Evolutionary conservation across 2,888 invertebrate genomes (phyloP).

Genomic region (Empis livida): DNA sequence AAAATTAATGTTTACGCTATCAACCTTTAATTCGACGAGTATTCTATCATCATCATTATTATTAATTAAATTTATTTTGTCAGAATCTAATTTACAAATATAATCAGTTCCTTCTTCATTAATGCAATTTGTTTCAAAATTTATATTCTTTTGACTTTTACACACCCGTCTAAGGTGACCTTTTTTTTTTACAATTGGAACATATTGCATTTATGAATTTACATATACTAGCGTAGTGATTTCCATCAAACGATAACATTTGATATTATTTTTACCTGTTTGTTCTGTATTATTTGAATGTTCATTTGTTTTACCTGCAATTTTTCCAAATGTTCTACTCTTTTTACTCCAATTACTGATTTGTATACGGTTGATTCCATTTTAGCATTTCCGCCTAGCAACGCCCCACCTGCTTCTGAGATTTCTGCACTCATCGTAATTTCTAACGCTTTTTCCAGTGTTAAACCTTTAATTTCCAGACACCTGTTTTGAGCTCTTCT

Average conservation of each 20-base stretch:
- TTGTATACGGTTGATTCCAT: neutral
- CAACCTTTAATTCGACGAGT: neutral
- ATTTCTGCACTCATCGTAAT: slow-evolving; percentile 16
- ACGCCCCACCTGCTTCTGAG: slow-evolving; percentile 12
- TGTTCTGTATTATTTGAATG: neutral
- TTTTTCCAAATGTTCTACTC: neutral
- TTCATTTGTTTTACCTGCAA: neutral
- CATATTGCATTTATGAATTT: neutral
- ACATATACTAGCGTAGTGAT: neutral
- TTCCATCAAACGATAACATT: neutral
- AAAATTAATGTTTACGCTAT: too few relatives aligned
- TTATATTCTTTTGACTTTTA: too few relatives aligned
- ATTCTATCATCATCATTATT: neutral
- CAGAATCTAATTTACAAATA: neutral
- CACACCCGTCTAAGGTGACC: neutral
- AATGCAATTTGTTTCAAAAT: neutral
- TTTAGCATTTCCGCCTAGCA: neutral
- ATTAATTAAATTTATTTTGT: neutral
- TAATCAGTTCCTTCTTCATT: neutral
- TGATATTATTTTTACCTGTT: neutral
- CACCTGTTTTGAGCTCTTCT: slow-evolving; percentile 16
- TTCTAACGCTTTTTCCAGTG: too few relatives aligned
- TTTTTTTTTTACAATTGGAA: neutral
- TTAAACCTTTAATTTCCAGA: slow-evolving; percentile 14
- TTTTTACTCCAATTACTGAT: neutral